Conservation (phyloP, 1,140 invertebrate species). For the Triops cancriformis region DNA sequence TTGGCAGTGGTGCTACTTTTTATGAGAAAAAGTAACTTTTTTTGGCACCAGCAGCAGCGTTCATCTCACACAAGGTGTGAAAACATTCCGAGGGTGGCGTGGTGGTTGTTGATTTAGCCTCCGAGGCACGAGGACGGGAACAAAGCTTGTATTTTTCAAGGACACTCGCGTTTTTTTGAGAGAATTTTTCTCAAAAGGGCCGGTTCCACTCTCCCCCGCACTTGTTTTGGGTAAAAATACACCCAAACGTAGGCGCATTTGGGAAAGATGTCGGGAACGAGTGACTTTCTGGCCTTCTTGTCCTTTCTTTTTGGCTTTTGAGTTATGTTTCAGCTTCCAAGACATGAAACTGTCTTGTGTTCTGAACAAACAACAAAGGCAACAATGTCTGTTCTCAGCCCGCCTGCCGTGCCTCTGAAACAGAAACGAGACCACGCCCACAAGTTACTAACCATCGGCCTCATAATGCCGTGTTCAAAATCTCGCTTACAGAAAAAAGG, state of each 20-base stretch:
- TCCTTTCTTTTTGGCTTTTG: not conserved
- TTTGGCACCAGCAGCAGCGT: not conserved
- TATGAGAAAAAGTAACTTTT: not conserved
- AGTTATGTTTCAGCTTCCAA: not conserved
- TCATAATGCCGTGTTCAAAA: not conserved
- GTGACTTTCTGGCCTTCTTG: not conserved
- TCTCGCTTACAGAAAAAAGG: not conserved
- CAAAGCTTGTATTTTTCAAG: not conserved
- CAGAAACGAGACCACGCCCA: slow-evolving; percentile 8
- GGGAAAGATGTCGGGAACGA: not conserved
- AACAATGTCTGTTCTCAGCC: not conserved
- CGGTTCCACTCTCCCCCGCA: not conserved
- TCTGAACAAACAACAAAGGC: slow-evolving; percentile 13
- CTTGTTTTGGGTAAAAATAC: not conserved
- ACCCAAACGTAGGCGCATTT: not conserved
- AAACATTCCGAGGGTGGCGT: not conserved
- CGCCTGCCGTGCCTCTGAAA: slow-evolving; percentile 11
- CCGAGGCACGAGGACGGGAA: slow-evolving; percentile 11
- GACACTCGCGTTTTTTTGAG: not conserved
- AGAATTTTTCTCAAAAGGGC: not conserved
- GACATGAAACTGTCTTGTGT: not conserved
- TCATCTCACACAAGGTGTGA: too few relatives aligned
- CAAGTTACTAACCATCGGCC: slow-evolving; percentile 6
- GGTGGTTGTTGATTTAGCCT: not conserved
- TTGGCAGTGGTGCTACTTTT: not conserved